Percentiles rank a stretch among this genome's conserved stretches.
Evolutionary conservation across 2,113 vertebrate genomes (phyloP).

Genomic region (Muscicapa adusta): DNA sequence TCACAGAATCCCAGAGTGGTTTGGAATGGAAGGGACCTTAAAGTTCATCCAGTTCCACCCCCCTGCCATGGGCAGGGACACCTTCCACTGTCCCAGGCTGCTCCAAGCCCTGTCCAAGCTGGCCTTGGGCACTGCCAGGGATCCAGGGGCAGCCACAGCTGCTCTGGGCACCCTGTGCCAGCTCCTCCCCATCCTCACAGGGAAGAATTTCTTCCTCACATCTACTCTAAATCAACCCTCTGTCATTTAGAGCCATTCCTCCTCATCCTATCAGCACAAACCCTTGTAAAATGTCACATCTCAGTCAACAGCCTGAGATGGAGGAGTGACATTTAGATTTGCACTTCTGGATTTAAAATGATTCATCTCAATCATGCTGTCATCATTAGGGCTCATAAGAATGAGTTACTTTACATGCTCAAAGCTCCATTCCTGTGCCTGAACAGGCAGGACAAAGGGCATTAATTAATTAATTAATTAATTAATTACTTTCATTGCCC

Average conservation of each 20-base stretch:
- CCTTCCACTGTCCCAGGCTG: accelerated
- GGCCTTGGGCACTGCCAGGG: not conserved
- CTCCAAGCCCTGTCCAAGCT: accelerated
- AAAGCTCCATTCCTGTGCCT: not conserved
- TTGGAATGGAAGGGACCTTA: not conserved
- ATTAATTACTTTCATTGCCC: not conserved
- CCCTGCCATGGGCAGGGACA: not conserved
- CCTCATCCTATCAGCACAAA: not conserved
- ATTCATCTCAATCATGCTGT: not conserved
- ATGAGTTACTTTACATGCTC: not conserved
- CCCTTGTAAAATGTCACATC: not conserved
- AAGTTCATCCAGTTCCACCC: accelerated
- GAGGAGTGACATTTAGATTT: not conserved
- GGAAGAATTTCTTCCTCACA: not conserved
- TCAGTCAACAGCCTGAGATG: not conserved
- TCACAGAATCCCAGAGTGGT: not conserved
- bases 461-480: too few species aligned
- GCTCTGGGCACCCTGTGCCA: not conserved
- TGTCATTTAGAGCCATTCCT: not conserved
- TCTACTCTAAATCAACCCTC: not conserved
- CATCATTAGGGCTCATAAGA: not conserved
- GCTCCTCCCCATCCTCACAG: accelerated
- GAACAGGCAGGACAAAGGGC: not conserved
- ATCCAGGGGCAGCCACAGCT: not conserved
- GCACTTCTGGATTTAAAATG: not conserved